Conservation (phyloP, 2,113 vertebrate genomes). For the Eurypyga helias region DNA sequence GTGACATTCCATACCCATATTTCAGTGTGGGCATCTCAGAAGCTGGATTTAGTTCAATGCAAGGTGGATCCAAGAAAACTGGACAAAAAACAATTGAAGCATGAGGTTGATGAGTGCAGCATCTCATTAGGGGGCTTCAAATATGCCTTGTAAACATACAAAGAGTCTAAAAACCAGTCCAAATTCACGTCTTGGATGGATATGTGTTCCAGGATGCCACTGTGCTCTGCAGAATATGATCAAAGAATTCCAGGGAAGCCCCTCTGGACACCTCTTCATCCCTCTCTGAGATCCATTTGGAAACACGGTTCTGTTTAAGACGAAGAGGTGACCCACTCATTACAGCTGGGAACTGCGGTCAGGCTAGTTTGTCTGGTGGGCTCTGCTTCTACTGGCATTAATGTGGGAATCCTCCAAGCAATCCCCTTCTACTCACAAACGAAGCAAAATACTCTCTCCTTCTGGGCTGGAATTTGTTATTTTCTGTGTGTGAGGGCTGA, state of each 20-base stretch:
- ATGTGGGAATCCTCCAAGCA: neutral
- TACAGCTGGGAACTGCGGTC: neutral
- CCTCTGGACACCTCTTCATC: neutral
- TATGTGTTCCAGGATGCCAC: neutral
- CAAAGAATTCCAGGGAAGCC: neutral
- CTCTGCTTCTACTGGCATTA: neutral
- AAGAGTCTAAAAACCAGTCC: neutral
- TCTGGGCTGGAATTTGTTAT: neutral
- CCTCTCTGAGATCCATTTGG: neutral
- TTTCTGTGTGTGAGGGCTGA: neutral
- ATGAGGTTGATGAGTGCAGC: neutral
- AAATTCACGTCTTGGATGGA: neutral
- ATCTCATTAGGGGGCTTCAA: neutral
- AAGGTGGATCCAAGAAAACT: neutral
- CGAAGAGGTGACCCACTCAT: neutral
- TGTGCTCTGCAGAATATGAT: neutral
- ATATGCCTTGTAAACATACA: fast-evolving
- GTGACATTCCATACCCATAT: neutral
- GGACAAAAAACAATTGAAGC: neutral
- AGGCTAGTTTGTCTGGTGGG: neutral
- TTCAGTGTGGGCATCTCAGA: neutral
- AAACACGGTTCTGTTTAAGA: fast-evolving
- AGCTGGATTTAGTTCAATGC: neutral
- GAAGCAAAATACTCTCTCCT: neutral
- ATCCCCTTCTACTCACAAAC: neutral